These are phyloP conservation scores for Anabacerthia variegaticeps DNA, from an alignment of 2,797 vertebrate species.

Conservation along the genomic window DNA sequence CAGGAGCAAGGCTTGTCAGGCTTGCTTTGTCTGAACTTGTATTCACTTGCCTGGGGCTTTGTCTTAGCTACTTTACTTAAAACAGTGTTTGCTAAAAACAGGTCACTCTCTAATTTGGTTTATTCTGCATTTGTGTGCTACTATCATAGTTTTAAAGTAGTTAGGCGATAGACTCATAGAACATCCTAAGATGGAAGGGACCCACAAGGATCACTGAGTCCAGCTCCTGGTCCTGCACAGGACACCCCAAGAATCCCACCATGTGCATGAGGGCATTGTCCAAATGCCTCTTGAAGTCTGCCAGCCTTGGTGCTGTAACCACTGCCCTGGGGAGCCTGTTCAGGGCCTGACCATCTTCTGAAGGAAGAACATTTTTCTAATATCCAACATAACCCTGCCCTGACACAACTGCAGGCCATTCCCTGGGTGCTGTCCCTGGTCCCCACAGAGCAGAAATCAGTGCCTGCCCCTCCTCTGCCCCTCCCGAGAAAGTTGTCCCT, in stretches of 20 bases:
- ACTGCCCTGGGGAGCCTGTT: neutral
- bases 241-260: neutral
- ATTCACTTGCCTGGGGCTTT: neutral
- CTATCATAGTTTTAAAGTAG: neutral
- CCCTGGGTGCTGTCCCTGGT: neutral
- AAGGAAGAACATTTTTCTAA: neutral
- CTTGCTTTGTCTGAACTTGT: neutral
- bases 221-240: neutral
- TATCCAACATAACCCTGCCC: neutral
- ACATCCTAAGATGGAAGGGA: neutral
- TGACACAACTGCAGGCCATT: rapidly evolving
- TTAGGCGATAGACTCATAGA: neutral
- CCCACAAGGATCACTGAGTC: rapidly evolving
- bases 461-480: neutral
- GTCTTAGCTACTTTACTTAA: neutral
- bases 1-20: neutral
- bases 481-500: rapidly evolving
- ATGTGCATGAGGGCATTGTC: rapidly evolving
- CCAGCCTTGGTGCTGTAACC: neutral
- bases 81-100: neutral
- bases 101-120: neutral
- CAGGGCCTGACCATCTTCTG: neutral
- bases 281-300: rapidly evolving
- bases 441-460: neutral
- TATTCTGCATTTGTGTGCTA: neutral